Evolutionary conservation across 2,797 vertebrate species (phyloP).

Genomic region (Botia kubotai): DNA sequence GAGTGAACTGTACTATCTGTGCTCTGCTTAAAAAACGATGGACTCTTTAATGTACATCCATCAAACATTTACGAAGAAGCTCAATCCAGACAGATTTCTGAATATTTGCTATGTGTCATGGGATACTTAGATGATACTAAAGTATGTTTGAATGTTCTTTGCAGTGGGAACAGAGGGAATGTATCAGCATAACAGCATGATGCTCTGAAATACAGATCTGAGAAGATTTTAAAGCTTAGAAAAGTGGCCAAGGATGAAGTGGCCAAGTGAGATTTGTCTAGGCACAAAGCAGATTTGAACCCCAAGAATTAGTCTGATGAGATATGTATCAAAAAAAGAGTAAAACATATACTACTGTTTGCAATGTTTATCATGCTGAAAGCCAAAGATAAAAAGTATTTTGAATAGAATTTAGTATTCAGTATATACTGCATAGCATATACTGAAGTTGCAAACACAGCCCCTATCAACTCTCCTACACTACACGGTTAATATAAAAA

Average conservation of each 20-base stretch:
- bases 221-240: too few relatives aligned
- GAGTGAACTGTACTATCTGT: neutral
- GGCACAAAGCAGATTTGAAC: too few relatives aligned
- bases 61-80: slow-evolving; percentile 12
- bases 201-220: neutral
- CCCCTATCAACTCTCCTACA: neutral
- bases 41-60: neutral
- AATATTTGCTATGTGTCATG: neutral
- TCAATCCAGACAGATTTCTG: neutral
- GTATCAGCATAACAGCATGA: neutral
- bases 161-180: neutral
- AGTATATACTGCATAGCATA: neutral
- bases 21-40: neutral
- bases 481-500: neutral
- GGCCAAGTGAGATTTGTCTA: too few relatives aligned
- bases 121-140: neutral
- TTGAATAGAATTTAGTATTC: neutral
- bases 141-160: neutral
- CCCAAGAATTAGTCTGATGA: too few relatives aligned
- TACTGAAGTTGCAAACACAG: slow-evolving; percentile 1
- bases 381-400: neutral
- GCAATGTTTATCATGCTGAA: neutral
- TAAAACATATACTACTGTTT: neutral
- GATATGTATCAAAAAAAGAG: neutral
- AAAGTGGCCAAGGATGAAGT: too few relatives aligned